These are phyloP conservation scores for Portevinia maculata DNA, from an alignment of 2,888 invertebrate species.

Conservation along the genomic window DNA sequence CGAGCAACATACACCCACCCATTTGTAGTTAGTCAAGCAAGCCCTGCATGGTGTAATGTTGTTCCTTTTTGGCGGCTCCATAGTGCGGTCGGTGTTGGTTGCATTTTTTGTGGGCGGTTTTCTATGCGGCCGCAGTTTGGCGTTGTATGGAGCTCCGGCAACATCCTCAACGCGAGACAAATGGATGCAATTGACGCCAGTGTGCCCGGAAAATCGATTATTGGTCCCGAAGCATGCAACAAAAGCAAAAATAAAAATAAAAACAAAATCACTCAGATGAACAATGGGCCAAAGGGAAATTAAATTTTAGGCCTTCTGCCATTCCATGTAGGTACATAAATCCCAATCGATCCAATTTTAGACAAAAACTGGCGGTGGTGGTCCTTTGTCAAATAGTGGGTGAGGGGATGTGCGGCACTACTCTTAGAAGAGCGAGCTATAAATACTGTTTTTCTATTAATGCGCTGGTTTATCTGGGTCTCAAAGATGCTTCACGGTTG, in stretches of 20 bases:
- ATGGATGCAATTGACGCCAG: conserved; percentile 67
- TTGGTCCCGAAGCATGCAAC: conserved; percentile 57
- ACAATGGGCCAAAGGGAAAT: conserved; percentile 61
- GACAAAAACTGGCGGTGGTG: conserved; percentile 15
- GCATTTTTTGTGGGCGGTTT: conserved; percentile 70
- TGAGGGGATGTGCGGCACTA: neutral
- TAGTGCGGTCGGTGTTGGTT: conserved; percentile 70
- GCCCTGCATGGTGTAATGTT: conserved; percentile 6
- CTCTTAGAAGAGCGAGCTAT: conserved; percentile 45
- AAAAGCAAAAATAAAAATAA: neutral
- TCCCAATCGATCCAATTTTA: conserved; percentile 49
- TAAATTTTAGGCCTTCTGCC: conserved; percentile 51
- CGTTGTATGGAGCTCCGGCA: conserved; percentile 8
- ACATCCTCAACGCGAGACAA: conserved; percentile 22
- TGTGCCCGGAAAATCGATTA: conserved; percentile 65
- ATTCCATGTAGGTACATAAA: neutral
- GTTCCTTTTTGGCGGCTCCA: conserved; percentile 56
- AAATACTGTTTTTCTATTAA: conserved; percentile 67
- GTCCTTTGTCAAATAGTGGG: neutral
- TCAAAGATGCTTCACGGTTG: conserved; percentile 66
- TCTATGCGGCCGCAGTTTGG: conserved; percentile 67
- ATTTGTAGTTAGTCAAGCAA: conserved; percentile 18
- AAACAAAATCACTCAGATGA: conserved; percentile 9
- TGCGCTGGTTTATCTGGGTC: conserved; percentile 67
- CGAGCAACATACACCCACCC: neutral